Evolutionary conservation across 2,888 invertebrate genomes (phyloP).

Genomic region (Rambutsinella grinnellia): DNA sequence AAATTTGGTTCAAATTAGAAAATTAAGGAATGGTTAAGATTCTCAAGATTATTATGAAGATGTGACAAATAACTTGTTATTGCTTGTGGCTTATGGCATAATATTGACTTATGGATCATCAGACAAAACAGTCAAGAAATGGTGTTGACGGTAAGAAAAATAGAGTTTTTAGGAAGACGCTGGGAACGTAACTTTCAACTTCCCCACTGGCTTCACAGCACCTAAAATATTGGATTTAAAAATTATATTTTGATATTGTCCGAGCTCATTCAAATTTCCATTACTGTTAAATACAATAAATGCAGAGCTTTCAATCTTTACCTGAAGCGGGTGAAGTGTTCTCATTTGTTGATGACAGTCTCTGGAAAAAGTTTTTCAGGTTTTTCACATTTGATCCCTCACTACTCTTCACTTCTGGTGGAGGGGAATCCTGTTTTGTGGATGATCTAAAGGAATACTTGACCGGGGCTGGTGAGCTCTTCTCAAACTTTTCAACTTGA

Average conservation of each 20-base stretch:
- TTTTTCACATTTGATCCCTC: slow-evolving; percentile 46
- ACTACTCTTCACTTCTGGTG: not conserved
- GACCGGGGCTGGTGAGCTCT: slow-evolving; percentile 17
- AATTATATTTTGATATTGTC: not conserved
- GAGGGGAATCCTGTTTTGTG: slow-evolving; percentile 6
- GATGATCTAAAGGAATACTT: slow-evolving; percentile 38
- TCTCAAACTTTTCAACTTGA: slow-evolving; percentile 45
- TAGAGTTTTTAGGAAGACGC: slow-evolving; percentile 17
- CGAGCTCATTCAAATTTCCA: too few species aligned
- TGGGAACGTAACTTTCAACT: slow-evolving; percentile 43
- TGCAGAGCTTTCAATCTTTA: not conserved
- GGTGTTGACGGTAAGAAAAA: too few species aligned
- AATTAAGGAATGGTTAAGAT: too few species aligned
- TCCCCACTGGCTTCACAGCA: slow-evolving; percentile 26
- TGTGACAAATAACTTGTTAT: too few species aligned
- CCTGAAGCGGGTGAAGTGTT: slow-evolving; percentile 26
- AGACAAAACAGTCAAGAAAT: not conserved
- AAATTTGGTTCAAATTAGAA: too few species aligned
- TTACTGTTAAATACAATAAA: not conserved
- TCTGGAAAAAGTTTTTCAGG: slow-evolving; percentile 50
- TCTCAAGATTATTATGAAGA: too few species aligned
- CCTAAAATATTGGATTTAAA: slow-evolving; percentile 8
- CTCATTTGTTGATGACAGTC: slow-evolving; percentile 27
- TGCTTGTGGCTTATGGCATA: too few species aligned
- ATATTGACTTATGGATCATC: not conserved